Conservation (phyloP, 2,797 vertebrate species). For the Emydoidea blandingii region DNA sequence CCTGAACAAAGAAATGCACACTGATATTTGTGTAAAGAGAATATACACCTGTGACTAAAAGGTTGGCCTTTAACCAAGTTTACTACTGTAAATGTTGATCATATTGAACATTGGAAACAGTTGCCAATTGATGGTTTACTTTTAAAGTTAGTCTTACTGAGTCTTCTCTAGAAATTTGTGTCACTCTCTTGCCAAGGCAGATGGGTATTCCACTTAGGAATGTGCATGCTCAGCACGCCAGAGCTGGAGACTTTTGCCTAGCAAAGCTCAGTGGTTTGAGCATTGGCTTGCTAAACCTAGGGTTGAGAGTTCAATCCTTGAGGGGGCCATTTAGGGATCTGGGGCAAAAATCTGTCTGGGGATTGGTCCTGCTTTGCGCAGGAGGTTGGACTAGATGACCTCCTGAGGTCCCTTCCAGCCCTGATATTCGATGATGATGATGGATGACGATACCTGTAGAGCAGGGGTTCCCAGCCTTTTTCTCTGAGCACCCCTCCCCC, state of each 20-base stretch:
- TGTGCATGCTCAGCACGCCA: not conserved
- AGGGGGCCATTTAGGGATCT: too few species aligned
- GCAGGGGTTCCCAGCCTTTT: too few species aligned
- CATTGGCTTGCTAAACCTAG: too few species aligned
- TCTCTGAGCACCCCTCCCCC: too few species aligned
- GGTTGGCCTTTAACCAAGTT: not conserved
- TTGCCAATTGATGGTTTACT: not conserved
- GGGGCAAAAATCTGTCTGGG: too few species aligned
- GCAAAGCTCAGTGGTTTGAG: not conserved
- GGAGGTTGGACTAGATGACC: too few species aligned
- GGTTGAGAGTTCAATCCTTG: too few species aligned
- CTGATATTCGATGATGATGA: too few species aligned
- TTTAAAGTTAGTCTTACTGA: not conserved
- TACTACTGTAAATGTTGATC: not conserved
- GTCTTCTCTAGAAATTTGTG: not conserved
- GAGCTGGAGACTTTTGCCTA: not conserved
- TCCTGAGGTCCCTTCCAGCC: too few species aligned
- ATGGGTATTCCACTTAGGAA: not conserved
- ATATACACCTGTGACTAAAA: not conserved
- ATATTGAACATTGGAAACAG: not conserved
- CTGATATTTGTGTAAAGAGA: not conserved
- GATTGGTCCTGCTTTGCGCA: too few species aligned
- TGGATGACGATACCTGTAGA: not conserved
- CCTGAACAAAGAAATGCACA: constrained; percentile 39
- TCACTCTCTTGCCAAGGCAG: not conserved